These are phyloP conservation scores for Nannospalax galili DNA, from an alignment of 2,113 vertebrate species.

Conservation along the genomic window DNA sequence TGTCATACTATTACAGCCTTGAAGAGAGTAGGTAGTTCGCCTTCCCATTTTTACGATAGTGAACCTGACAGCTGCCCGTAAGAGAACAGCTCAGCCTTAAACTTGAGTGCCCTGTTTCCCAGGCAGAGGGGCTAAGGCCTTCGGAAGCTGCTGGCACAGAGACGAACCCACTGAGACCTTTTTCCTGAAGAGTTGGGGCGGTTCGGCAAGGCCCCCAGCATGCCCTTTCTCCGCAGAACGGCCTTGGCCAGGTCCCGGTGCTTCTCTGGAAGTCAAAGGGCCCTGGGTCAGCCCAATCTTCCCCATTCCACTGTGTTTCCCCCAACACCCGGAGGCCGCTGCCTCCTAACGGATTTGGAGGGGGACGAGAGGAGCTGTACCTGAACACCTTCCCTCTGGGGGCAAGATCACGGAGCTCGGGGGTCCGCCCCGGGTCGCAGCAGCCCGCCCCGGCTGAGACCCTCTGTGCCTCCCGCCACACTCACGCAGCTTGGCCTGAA, in stretches of 20 bases:
- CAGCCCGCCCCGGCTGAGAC: neutral
- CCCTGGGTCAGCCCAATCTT: constrained; percentile 30
- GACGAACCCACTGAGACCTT: constrained; percentile 84
- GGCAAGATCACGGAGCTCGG: neutral
- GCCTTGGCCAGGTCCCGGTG: constrained; percentile 93
- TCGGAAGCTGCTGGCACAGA: neutral
- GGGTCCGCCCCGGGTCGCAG: neutral
- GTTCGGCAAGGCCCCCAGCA: constrained; percentile 85
- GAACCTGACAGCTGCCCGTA: neutral
- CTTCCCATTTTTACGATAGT: neutral
- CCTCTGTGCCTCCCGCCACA: neutral
- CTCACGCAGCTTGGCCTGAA: constrained; percentile 95
- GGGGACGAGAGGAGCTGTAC: neutral
- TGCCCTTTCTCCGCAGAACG: constrained; percentile 92
- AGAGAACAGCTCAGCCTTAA: constrained; percentile 1
- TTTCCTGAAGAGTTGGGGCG: constrained; percentile 87
- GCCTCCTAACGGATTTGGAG: neutral
- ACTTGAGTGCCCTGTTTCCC: neutral
- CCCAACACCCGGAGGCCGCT: neutral
- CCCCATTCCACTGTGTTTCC: neutral
- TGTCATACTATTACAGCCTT: neutral
- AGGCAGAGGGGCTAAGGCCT: neutral
- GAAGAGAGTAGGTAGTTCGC: neutral
- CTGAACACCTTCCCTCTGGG: neutral
- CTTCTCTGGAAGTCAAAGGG: constrained; percentile 88